phyloP scores from a whole-genome alignment of 1,140 invertebrate species.

The Grapholita molesta region DNA sequence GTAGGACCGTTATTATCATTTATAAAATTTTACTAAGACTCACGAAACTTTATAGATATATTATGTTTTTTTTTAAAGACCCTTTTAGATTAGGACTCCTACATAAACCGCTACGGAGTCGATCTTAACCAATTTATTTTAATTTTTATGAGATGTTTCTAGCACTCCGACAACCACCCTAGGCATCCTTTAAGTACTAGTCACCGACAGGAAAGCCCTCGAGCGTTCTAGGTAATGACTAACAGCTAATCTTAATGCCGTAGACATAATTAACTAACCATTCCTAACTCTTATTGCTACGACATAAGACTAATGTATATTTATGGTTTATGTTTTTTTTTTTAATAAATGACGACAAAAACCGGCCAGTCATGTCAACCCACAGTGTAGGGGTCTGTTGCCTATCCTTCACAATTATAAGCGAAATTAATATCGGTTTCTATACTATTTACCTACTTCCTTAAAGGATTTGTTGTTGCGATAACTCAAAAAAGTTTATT shows the following conservation, averaged over 20 bases:
- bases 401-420: too few species aligned
- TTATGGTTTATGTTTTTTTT: too few species aligned
- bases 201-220: not conserved
- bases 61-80: not conserved
- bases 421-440: too few species aligned
- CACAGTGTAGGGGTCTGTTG: too few species aligned
- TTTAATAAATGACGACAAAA: too few species aligned
- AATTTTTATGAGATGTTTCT: not conserved
- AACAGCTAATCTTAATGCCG: not conserved
- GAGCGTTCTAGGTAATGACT: not conserved
- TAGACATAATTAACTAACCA: not conserved
- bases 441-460: too few species aligned
- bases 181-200: not conserved
- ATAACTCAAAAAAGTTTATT: too few species aligned
- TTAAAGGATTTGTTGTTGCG: too few species aligned
- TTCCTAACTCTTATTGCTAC: not conserved
- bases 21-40: too few species aligned
- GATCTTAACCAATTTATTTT: not conserved
- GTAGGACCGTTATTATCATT: too few species aligned
- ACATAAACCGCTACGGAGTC: not conserved
- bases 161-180: not conserved
- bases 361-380: too few species aligned
- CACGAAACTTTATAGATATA: too few species aligned
- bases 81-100: not conserved
- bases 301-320: not conserved